These are phyloP conservation scores for Tethya wilhelma DNA, from an alignment of 37 sponge, comb jelly and placozoan genomes.

Conservation along the genomic window DNA sequence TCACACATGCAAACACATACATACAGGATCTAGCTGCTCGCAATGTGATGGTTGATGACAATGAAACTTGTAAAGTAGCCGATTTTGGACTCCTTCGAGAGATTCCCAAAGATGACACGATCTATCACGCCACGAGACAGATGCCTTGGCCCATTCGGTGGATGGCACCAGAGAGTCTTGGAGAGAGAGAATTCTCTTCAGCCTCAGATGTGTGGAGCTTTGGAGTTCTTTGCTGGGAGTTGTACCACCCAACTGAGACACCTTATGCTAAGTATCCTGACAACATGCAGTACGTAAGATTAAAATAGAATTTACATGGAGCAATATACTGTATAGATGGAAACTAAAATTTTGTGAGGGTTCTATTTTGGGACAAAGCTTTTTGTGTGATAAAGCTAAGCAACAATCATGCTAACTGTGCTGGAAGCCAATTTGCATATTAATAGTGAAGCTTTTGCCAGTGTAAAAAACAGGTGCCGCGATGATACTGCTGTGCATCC, in stretches of 20 bases:
- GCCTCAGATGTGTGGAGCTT: slow-evolving; percentile 64
- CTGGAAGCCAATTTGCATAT: too few species aligned
- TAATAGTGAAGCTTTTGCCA: too few species aligned
- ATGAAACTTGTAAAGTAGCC: slow-evolving; percentile 25
- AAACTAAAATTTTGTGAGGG: too few species aligned
- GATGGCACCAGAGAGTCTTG: slow-evolving; percentile 51
- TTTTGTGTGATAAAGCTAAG: too few species aligned
- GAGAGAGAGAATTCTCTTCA: slow-evolving; percentile 6
- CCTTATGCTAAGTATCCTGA: background rate
- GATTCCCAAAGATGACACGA: background rate
- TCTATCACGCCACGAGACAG: background rate
- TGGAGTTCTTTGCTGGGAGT: slow-evolving; percentile 57
- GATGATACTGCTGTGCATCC: too few species aligned
- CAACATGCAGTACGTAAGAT: too few species aligned
- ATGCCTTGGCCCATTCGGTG: slow-evolving; percentile 25
- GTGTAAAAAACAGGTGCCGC: too few species aligned
- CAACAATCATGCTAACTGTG: too few species aligned
- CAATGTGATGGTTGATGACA: background rate
- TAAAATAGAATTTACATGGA: too few species aligned
- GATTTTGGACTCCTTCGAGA: slow-evolving; percentile 24
- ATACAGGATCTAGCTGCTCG: slow-evolving; percentile 9
- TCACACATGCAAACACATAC: background rate
- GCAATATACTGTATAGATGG: too few species aligned
- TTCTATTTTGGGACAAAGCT: too few species aligned
- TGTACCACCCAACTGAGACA: slow-evolving; percentile 11